Conservation (phyloP, 2,888 invertebrate species). For the Euclidia mi region DNA sequence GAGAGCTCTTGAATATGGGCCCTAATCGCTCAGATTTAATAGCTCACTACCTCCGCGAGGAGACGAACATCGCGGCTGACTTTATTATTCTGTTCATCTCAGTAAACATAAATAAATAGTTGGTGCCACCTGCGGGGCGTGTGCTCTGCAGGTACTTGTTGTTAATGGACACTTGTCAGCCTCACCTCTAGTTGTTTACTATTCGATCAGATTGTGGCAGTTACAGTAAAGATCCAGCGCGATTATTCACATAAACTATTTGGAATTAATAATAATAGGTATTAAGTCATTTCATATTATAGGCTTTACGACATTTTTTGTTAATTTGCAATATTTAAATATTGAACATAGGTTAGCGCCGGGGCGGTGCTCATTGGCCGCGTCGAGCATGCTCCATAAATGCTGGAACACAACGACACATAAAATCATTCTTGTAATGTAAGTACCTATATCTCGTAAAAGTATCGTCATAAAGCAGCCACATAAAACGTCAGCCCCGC, state of each 20-base stretch:
- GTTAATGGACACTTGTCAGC: constrained; percentile 3
- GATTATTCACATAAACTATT: no score
- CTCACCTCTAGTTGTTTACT: no score
- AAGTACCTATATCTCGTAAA: constrained; percentile 15
- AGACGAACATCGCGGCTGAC: not conserved
- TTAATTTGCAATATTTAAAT: no score
- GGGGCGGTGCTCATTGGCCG: no score
- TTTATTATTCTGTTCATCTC: constrained; percentile 12
- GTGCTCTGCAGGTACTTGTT: not conserved
- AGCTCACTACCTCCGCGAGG: not conserved
- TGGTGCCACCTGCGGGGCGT: constrained; percentile 8
- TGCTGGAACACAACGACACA: not conserved
- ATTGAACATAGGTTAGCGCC: no score
- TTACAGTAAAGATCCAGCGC: no score
- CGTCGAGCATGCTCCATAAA: not conserved
- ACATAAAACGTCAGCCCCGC: not conserved
- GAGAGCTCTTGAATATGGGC: not conserved
- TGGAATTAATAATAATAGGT: no score
- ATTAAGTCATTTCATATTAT: no score
- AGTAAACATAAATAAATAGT: constrained; percentile 4
- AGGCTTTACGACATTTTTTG: no score
- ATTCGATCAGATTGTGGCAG: no score
- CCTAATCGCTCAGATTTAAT: not conserved
- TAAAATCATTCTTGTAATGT: constrained; percentile 14
- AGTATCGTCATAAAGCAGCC: constrained; percentile 10